Evolutionary conservation across 2,113 vertebrate species (phyloP), one percentile per base, ranked within the genome.

Genomic region (Egretta garzetta): DNA sequence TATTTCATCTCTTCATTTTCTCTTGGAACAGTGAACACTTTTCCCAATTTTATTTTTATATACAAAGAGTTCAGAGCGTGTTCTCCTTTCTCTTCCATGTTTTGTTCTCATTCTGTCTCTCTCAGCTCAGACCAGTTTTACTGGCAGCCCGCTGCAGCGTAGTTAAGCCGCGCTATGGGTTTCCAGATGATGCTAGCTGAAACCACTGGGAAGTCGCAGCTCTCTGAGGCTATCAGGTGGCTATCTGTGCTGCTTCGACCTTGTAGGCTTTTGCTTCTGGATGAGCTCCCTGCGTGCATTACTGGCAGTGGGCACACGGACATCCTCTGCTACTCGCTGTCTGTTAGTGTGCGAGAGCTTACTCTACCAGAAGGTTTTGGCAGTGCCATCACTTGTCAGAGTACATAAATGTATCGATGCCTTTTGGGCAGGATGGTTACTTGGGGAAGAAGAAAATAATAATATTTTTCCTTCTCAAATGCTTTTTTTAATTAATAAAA

Each of bases 371-470:
- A 32, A 49, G 17, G 16, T 26, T 71, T 85, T 93, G 52, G 53
- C 49, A 14, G 3, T 39, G 6, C 24, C n/a, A 8, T 49, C 17
- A 2, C 39, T 62, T 1, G 1, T 66, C 75, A 70, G 53, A 37
- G 53, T 53, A 22, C 19, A 4, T 66, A 10, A 33, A 39, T 8
- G 20, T 41, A 8, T 39, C 0, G 0, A 3, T 70, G 41, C 17
- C 7, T 2, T 59, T 84, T 59, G 41, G 45, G 10, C 55, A 20
- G 22, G 10, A 8, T 19, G 30, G 20, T 70, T 63, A 47, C 13
- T 80, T 45, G 13, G 32, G 55, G 32, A 88, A 84, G 27, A 74
- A 59, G 26, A 66, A 79, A 80, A 39, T 20, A 41, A 19, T n/a
- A 8, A 2, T 24, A 21, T 32, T 6, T 71, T 79, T 66, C 13